Evolutionary conservation across 2,888 invertebrate genomes (phyloP).

Genomic region (Oligia fasciuncula): DNA sequence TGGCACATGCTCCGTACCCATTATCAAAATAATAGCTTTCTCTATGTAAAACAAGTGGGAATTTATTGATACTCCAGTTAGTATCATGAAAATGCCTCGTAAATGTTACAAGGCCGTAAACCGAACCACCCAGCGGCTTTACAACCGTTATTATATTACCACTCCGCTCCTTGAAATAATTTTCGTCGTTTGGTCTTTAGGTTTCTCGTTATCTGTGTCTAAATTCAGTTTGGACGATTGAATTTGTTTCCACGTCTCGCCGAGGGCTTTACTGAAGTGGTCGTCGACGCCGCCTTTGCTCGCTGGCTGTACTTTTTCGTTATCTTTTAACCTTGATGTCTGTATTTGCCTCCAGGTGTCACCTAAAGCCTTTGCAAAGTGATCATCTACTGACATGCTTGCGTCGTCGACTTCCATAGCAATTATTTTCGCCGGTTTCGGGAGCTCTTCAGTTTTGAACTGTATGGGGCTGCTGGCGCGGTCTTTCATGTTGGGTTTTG

Average conservation of each 20-base stretch:
- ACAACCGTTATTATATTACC: slow-evolving; percentile 83
- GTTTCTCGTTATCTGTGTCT: slow-evolving; percentile 76
- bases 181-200: slow-evolving; percentile 84
- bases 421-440: slow-evolving; percentile 84
- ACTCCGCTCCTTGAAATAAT: slow-evolving; percentile 88
- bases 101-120: slow-evolving; percentile 83
- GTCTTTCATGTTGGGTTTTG: slow-evolving; percentile 87
- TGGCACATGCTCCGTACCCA: slow-evolving; percentile 68
- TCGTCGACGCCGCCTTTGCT: slow-evolving; percentile 92
- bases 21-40: slow-evolving; percentile 77
- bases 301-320: slow-evolving; percentile 78
- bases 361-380: slow-evolving; percentile 96
- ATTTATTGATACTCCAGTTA: slow-evolving; percentile 84
- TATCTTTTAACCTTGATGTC: slow-evolving; percentile 90
- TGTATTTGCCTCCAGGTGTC: slow-evolving; percentile 95
- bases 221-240: slow-evolving; percentile 89
- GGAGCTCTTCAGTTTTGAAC: slow-evolving; percentile 81
- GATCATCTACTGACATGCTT: slow-evolving; percentile 95
- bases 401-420: slow-evolving; percentile 91
- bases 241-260: slow-evolving; percentile 95
- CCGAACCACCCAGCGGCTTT: slow-evolving; percentile 75
- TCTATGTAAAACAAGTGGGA: slow-evolving; percentile 84
- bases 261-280: slow-evolving; percentile 97
- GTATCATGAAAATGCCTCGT: slow-evolving; percentile 82
- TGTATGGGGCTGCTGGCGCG: slow-evolving; percentile 88